phyloP scores from a whole-genome alignment of 2,888 invertebrate genomes.

The Eugnorisma glareosa region DNA sequence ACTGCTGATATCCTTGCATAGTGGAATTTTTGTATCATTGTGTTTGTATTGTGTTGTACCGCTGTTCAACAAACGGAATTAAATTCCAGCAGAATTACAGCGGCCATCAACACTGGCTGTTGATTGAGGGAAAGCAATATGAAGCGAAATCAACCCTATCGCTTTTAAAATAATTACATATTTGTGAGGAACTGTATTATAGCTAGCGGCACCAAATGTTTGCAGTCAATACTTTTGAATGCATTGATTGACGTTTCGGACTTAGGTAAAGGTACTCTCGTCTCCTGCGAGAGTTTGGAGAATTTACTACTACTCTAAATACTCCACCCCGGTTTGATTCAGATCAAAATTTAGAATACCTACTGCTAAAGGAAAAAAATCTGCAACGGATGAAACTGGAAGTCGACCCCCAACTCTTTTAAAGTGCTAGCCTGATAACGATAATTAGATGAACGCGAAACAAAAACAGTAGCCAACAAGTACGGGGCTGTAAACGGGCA shows the following conservation, averaged over 20 bases:
- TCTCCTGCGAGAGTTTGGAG: not conserved
- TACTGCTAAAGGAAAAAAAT: not conserved
- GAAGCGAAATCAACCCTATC: constrained; percentile 25
- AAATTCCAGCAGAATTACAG: constrained; percentile 49
- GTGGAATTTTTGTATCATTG: constrained; percentile 23
- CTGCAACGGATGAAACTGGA: not conserved
- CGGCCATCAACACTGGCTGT: constrained; percentile 42
- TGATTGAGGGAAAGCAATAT: constrained; percentile 46
- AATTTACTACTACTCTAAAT: not conserved
- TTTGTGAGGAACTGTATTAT: not conserved
- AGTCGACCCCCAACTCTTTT: constrained; percentile 20
- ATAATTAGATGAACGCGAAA: constrained; percentile 41
- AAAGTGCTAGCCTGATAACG: constrained; percentile 13
- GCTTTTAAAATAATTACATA: constrained; percentile 22
- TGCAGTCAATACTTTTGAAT: not conserved
- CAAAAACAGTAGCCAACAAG: constrained; percentile 54
- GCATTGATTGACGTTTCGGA: not conserved
- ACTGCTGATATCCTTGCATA: constrained; percentile 27
- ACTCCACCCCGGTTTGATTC: not conserved
- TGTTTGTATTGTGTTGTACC: constrained; percentile 26
- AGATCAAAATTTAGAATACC: not conserved
- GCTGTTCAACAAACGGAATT: constrained; percentile 39
- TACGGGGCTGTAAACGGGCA: constrained; percentile 22
- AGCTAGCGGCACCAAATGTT: not conserved
- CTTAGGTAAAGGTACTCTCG: not conserved